Conservation (phyloP, 1,140 invertebrate genomes). For the Drosophila elegans region DNA sequence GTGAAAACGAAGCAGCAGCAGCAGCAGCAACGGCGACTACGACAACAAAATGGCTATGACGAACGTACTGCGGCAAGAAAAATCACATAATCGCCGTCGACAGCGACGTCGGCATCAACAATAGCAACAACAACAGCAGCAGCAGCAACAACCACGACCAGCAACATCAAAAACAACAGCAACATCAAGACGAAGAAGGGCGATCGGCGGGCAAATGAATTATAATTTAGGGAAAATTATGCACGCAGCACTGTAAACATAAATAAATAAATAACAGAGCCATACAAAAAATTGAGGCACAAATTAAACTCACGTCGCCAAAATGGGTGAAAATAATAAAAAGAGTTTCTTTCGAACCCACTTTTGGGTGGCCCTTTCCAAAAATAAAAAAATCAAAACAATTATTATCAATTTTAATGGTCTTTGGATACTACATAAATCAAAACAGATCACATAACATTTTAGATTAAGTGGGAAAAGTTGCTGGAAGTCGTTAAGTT, state of each 20-base stretch:
- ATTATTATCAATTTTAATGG: conserved; percentile 39
- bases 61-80: conserved; percentile 71
- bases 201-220: conserved; percentile 64
- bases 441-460: conserved; percentile 25
- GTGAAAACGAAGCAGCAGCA: conserved; percentile 74
- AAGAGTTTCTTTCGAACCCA: conserved; percentile 51
- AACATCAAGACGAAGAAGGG: conserved; percentile 24
- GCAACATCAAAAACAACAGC: conserved; percentile 4
- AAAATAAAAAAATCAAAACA: conserved; percentile 24
- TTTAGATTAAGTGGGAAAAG: conserved; percentile 6
- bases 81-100: conserved; percentile 77
- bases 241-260: conserved; percentile 71
- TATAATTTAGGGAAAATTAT: conserved; percentile 84
- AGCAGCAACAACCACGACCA: not conserved
- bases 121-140: not conserved
- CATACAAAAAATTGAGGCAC: conserved; percentile 60
- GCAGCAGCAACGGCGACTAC: conserved; percentile 62
- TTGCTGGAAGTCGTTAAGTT: conserved; percentile 5
- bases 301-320: conserved; percentile 54
- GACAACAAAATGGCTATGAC: conserved; percentile 81
- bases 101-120: conserved; percentile 16
- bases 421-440: conserved; percentile 34
- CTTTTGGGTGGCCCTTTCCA: conserved; percentile 59
- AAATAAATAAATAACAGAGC: conserved; percentile 72
- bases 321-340: conserved; percentile 40